Base-by-base conservation (phyloP, 1,140 invertebrate genomes). In the Leptinotarsa texana region DNA sequence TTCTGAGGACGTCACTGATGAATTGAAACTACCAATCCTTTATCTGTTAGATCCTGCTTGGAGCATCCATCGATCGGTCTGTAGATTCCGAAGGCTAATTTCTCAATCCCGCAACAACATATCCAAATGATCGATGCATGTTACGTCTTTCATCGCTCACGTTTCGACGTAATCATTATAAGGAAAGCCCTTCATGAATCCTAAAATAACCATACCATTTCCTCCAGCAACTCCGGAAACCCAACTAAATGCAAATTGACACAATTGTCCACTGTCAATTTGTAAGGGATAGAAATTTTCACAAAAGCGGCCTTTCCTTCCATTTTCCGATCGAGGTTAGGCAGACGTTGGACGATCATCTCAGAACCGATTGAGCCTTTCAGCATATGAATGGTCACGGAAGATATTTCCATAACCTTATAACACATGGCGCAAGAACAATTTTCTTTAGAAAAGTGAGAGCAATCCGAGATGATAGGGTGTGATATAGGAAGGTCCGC, bases 391-490 rank as follows among this genome's bases (percentile, higher is more conserved):
- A 72, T 72, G 57, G 69, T 62, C 51, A 72, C 69, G 57, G 42
- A 72, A 72, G 69, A 62, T 17, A 72, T 62, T 72, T 63, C 33
- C 69, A 17, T 49, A 49, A 49, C 33, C 47, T 47, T 51, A 48
- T 69, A 69, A 49, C 68, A 27, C 69, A 72, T 72, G 27, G 57
- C 21, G 49, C 24, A 62, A 24, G 51, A 72, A 47, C 69, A 62
- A 24, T 72, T 63, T 72, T 72, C 69, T 51, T 62, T 72, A 62
- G 61, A 72, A 72, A 62, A 72, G 33, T 72, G 69, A 63, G 51
- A 72, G 69, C 69, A 72, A 72, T 72, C 21, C 57, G n/a, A 61
- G 69, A 72, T 62, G 47, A 72, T 72, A n/a, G 68, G 27, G 27
- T 69, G 49, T 69, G 69, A 72, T 62, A 72, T 72, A 72, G 69